Conservation (phyloP, 2,888 invertebrate species). For the Ormyrus thymus region DNA sequence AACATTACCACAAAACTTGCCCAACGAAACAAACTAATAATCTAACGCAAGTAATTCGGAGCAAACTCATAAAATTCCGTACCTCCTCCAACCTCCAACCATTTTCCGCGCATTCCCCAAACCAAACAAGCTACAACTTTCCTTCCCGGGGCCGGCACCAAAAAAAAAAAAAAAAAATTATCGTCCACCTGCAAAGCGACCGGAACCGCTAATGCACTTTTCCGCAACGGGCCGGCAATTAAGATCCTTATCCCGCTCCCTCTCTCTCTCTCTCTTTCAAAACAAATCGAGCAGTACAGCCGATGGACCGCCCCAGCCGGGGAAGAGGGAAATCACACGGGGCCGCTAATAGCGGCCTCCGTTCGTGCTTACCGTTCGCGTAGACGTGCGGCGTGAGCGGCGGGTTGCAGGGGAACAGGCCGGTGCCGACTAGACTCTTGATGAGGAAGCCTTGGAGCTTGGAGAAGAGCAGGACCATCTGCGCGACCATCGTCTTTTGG, state of each 20-base stretch:
- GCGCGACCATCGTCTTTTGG: slow-evolving; percentile 76
- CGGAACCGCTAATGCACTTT: neutral
- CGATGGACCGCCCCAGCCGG: neutral
- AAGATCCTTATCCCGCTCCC: neutral
- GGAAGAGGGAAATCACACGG: too few relatives aligned
- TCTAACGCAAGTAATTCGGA: too few relatives aligned
- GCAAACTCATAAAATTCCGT: too few relatives aligned
- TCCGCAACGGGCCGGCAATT: neutral
- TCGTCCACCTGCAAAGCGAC: neutral
- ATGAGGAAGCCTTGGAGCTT: slow-evolving; percentile 81
- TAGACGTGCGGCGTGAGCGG: slow-evolving; percentile 82
- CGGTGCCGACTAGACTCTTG: slow-evolving; percentile 77
- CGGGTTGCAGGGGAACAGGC: slow-evolving; percentile 80
- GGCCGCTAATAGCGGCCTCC: too few relatives aligned
- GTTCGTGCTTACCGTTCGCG: slow-evolving; percentile 78
- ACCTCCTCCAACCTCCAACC: too few relatives aligned
- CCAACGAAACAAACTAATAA: too few relatives aligned
- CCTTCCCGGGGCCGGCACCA: too few relatives aligned
- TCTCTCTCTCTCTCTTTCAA: neutral
- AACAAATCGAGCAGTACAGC: neutral
- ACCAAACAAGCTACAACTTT: too few relatives aligned
- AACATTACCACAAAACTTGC: too few relatives aligned
- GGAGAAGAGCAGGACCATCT: slow-evolving; percentile 81
- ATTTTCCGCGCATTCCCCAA: too few relatives aligned
- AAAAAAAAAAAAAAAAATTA: neutral